Evolutionary conservation across 2,113 vertebrate genomes (phyloP).

Genomic region (Psittacus erithacus): DNA sequence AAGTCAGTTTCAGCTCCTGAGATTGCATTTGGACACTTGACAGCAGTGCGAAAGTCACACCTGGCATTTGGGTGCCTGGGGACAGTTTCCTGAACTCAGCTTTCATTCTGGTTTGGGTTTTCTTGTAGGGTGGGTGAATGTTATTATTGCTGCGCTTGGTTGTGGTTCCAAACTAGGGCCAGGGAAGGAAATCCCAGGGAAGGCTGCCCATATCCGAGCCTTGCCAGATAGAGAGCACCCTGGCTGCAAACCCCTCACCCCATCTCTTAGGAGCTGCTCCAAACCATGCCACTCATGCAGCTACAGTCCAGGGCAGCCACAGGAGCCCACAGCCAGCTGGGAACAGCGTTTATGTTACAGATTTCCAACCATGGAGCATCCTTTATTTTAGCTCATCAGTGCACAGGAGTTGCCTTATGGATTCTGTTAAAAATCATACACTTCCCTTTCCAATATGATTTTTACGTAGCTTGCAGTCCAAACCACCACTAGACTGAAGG

Average conservation of each 20-base stretch:
- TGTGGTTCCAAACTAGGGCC: neutral
- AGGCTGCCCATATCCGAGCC: neutral
- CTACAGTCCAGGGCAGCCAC: accelerated
- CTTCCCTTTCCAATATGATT: neutral
- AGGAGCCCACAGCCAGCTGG: neutral
- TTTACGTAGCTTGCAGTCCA: neutral
- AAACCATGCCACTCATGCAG: neutral
- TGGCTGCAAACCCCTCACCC: neutral
- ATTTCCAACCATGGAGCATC: neutral
- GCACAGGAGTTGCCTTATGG: neutral
- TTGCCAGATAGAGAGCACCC: neutral
- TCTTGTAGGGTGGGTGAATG: neutral
- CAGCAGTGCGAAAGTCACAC: neutral
- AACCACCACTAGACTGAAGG: neutral
- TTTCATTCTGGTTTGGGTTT: neutral
- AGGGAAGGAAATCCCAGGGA: neutral
- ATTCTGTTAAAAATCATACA: neutral
- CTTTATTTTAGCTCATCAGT: neutral
- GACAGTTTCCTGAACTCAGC: neutral
- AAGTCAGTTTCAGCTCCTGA: neutral
- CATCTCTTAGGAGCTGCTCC: neutral
- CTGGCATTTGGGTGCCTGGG: no score
- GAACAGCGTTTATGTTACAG: neutral
- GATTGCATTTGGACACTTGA: neutral
- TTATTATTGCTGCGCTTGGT: neutral